A percentile compares a stretch with the other conserved stretches of the same genome.
phyloP scores from a whole-genome alignment of 2,113 vertebrate species.

The Mus spicilegus region DNA sequence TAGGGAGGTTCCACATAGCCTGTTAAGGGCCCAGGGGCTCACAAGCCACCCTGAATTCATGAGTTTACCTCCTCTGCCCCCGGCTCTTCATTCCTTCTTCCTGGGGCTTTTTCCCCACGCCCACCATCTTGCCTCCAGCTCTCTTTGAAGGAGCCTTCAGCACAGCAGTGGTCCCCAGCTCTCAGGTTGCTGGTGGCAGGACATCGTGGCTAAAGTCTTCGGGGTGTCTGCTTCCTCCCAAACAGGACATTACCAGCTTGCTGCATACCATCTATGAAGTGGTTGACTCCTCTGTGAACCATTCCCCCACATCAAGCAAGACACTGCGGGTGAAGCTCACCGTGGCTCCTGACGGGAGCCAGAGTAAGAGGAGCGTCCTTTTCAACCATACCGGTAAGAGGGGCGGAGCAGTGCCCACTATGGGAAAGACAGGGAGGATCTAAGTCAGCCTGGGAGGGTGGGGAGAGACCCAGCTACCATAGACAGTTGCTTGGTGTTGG shows the following conservation, averaged over 20 bases:
- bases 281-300: slow-evolving; percentile 97
- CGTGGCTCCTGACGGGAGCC: slow-evolving; percentile 95
- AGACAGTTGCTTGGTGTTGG: neutral
- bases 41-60: neutral
- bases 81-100: neutral
- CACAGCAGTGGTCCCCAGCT: fast-evolving
- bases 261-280: slow-evolving; percentile 99
- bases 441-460: neutral
- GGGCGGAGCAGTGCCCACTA: neutral
- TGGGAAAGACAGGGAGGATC: neutral
- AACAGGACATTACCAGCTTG: slow-evolving; percentile 97
- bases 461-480: neutral
- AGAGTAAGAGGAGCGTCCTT: slow-evolving; percentile 91
- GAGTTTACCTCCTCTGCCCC: too few species aligned
- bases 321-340: slow-evolving; percentile 97
- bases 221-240: slow-evolving; percentile 67
- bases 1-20: neutral
- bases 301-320: slow-evolving; percentile 97
- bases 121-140: neutral
- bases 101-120: neutral
- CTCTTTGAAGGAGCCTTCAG: neutral
- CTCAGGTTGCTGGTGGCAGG: neutral
- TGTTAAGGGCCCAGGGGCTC: fast-evolving
- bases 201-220: neutral
- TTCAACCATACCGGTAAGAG: slow-evolving; percentile 90